Percentiles rank a stretch among this genome's conserved stretches.
phyloP scores from a whole-genome alignment of 2,113 vertebrate genomes.

The Gambusia holbrooki region DNA sequence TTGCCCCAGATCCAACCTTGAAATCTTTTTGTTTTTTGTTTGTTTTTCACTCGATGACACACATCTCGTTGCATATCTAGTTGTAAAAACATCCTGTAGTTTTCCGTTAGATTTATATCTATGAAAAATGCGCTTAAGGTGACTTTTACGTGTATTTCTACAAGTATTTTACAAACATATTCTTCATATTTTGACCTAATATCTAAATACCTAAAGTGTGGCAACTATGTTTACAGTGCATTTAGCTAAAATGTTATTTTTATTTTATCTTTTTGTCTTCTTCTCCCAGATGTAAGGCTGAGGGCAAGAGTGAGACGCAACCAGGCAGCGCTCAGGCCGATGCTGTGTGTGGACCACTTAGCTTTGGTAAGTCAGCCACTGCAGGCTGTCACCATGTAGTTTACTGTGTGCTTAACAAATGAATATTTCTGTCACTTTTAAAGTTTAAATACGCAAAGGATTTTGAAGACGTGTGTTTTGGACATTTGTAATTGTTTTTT shows the following conservation, averaged over 20 bases:
- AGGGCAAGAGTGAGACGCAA: slow-evolving; percentile 66
- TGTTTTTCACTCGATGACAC: too few species aligned
- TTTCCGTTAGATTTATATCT: background rate
- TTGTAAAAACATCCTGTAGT: background rate
- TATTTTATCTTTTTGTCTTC: slow-evolving; percentile 7
- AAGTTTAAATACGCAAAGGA: background rate
- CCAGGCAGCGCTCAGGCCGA: slow-evolving; percentile 68
- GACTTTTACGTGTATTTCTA: background rate
- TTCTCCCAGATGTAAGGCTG: slow-evolving; percentile 76
- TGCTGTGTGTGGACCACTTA: slow-evolving; percentile 66
- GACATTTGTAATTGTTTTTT: background rate
- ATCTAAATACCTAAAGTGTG: too few species aligned
- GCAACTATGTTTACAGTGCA: background rate
- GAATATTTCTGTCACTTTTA: too few species aligned
- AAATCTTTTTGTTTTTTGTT: background rate
- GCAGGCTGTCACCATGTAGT: background rate
- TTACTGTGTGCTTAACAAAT: too few species aligned
- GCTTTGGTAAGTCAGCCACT: slow-evolving; percentile 57
- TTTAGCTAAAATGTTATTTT: background rate
- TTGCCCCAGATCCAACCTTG: background rate
- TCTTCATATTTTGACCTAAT: background rate
- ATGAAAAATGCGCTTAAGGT: background rate
- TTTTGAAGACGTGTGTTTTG: background rate
- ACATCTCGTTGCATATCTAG: background rate
- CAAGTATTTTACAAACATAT: background rate